Evolutionary conservation across 2,113 vertebrate species (phyloP), one percentile per base, ranked within the genome.

Genomic region (Cololabis saira): DNA sequence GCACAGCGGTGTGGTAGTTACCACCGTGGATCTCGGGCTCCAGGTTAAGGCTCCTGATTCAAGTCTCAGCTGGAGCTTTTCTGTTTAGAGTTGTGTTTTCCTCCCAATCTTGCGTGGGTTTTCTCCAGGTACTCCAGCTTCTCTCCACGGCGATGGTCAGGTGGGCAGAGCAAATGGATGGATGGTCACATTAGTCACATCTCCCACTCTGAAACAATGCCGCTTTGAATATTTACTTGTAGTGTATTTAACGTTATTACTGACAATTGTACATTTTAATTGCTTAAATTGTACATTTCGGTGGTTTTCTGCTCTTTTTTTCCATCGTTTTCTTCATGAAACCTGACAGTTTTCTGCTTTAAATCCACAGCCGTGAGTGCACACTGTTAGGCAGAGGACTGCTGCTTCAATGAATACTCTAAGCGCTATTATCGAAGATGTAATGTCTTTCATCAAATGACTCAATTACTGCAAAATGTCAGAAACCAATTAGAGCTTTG

Each of bases 201-300:
- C 9, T 41, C 18, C 33, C 47, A 41, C 42, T 57, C 19, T 44
- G 33, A 47, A 55, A 57, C 41, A 59, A 61, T 45, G 56, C 51
- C 54, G 50, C 40, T 15, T 22, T 81, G 65, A 70, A 73, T 76
- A 74, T 76, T 43, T 76, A 51, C 66, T 21, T 44, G 55, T 2
- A 7, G 8, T 49, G 14, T 1, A 66, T 65, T 69, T 17, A n/a
- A 45, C 11, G 40, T 60, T 42, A 63, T 62, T 18, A 61, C 16
- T 60, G 42, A 52, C 6, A 11, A 37, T 7, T 9, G 3, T 37
- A 4, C 10, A 9, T 37, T 37, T 1, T 3, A 37, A 1, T 37
- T 37, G 15, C 16, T 0, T 59, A 17, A 44, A 58, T 66, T 62
- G 10, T 27, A 41, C 9, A 33, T 57, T 2, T 22, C 10, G 11